Base-by-base conservation (phyloP, 2,888 invertebrate species). In the Troides aeacus region DNA sequence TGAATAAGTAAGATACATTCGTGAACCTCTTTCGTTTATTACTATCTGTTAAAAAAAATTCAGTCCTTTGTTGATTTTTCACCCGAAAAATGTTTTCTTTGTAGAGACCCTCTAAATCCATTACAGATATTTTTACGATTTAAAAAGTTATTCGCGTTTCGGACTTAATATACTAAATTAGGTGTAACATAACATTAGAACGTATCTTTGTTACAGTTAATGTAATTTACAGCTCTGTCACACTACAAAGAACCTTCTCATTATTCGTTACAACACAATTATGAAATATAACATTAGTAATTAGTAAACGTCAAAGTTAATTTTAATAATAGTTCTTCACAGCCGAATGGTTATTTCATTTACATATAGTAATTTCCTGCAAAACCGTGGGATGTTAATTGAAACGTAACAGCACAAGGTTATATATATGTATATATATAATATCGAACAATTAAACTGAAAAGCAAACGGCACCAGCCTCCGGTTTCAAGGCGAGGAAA, bases 1-100 rank as follows among this genome's bases (percentile, higher is more conserved):
- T 70, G 67, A 70, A 70, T 71, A 70, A 71, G 50, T 66, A 65
- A 66, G 62, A 65, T 70, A 68, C 68, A 61, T 70, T 63, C 42
- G 60, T 46, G 59, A 21, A 70, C 58, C 53, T 70, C 63, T 61
- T 69, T 63, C 59, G 63, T 60, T 60, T 62, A 67, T 64, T 66
- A 66, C 66, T 56, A 57, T 36, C 62, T 50, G 46, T 46, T 46
- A 46, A 46, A 15, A 46, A 46, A 39, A 53, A 66, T 62, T 59
- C 18, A 24, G 39, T n/a, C 36, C 15, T 42, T 66, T 53, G 62
- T 62, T 53, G 21, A 24, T 70, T 62, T 62, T 46, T 62, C 58
- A 23, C 2, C 59, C n/a, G 23, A 58, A 42, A 58, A 59, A 53
- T 18, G 39, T 58, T 62, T 62, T 62, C 24, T 65, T 61, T 53